Conservation (phyloP, 2,888 invertebrate species). For the Onchidella celtica region DNA sequence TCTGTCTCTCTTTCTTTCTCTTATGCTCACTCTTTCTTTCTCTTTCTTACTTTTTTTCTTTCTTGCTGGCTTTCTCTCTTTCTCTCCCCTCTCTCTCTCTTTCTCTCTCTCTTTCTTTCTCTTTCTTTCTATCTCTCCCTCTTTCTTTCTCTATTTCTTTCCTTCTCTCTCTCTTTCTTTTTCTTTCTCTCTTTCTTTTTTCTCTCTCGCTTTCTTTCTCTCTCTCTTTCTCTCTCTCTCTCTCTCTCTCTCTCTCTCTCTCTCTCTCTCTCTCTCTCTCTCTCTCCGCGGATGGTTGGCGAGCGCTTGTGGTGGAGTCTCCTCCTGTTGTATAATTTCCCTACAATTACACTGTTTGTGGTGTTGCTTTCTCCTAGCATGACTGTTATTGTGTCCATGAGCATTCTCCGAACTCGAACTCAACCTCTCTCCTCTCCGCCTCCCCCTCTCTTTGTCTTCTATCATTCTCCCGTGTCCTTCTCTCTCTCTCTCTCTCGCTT, state of each 20-base stretch:
- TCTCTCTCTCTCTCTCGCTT: conserved; percentile 23
- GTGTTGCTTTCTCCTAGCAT: too few species aligned
- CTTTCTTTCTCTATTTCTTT: neutral
- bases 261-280: neutral
- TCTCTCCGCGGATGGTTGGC: neutral
- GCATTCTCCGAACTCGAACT: too few species aligned
- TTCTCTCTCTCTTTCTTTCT: neutral
- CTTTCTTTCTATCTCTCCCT: too few species aligned
- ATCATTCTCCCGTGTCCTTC: neutral
- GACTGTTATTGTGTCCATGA: too few species aligned
- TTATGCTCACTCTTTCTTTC: too few species aligned
- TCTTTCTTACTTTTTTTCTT: too few species aligned
- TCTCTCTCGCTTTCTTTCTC: neutral
- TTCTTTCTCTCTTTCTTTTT: neutral
- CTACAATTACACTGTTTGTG: too few species aligned
- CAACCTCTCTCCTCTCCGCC: too few species aligned
- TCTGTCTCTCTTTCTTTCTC: too few species aligned
- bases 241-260: neutral
- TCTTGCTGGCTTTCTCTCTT: too few species aligned
- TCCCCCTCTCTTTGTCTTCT: conserved; percentile 19
- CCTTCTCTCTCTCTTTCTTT: neutral
- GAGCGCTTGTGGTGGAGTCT: too few species aligned
- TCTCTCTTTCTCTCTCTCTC: neutral
- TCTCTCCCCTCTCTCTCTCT: neutral
- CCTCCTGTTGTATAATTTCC: too few species aligned